Evolutionary conservation across 2,888 invertebrate species (phyloP), one percentile per base, ranked within the genome.

Genomic region (Phyllotreta striolata): DNA sequence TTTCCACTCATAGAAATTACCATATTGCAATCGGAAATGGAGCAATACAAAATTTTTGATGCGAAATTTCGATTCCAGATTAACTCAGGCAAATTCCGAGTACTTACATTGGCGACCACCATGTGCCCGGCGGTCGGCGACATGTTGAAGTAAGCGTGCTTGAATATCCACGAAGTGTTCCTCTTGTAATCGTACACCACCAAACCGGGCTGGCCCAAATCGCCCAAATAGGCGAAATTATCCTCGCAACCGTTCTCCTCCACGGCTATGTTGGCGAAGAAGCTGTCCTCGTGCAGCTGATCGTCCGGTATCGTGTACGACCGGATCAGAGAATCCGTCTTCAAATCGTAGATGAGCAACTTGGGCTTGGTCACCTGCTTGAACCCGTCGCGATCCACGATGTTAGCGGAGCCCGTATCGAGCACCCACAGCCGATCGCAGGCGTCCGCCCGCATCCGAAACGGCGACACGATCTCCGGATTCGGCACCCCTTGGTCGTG

Each of bases 371-470:
- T 35, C 6, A 57, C 55, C n/a, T 14, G 43, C 0, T 88, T 84
- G 12, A 85, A 84, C 9, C 52, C 59, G 0, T 82, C 84, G 6
- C 79, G 82, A 6, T 79, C 83, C 1, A 89, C 76, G 49, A 87
- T 84, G 63, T 89, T 88, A 0, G 87, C 83, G 41, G 88, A 84
- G 0, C 92, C 91, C 1, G 89, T 89, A 76, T 93, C 93, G 47
- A 92, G 77, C 7, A 92, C 90, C 92, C 93, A 93, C 0, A 93
- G 85, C 0, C 92, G 85, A 9, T 88, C 89, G 77, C 93, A 93
- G 54, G 85, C 85, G 78, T 93, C 93, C 0, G 90, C 91, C 0
- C 90, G 84, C 1, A 91, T 83, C 6, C 91, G 83, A 79, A 90
- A 91, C 0, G 91, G 89, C 0, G 91, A 91, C 0, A 91, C 85